Evolutionary conservation across 1,140 invertebrate genomes (phyloP), one percentile per base, ranked within the genome.

Genomic region (Ruditapes philippinarum): DNA sequence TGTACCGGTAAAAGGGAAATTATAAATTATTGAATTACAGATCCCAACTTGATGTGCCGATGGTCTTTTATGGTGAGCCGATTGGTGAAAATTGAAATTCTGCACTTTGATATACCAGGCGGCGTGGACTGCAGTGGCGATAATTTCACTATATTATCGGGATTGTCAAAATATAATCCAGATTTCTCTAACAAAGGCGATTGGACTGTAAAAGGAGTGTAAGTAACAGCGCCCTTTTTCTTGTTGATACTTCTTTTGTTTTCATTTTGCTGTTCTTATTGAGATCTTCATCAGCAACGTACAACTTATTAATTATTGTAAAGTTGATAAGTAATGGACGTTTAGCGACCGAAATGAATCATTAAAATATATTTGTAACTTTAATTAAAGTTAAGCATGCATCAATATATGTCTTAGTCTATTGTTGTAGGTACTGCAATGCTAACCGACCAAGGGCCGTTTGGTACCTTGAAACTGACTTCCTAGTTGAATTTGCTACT

Each of bases 71-170:
- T 7, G 11, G 17, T 36, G 14, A 1, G 5, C 7, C 0, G 7
- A 28, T 1, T n/a, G 1, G 2, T 76, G 38, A 42, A 76, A 25
- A 25, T 76, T 33, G 40, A 76, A 9, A 40, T 76, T 49, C 11
- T 76, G 0, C 40, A 51, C 25, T 76, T 76, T 19, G 73, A 76
- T 51, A 76, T 76, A n/a, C 45, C 73, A 31, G 42, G 73, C 31
- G 42, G 42, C 4, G 9, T 3, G 3, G 25, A 45, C 25, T 76
- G 73, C 42, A 14, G 2, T 2, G 5, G 12, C 5, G 73, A 45
- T 7, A 51, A 45, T 33, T 14, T 76, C 25, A 76, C 25, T 1
- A 22, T 76, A 25, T 76, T 25, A 1, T 40, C 9, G 31, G 1
- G 22, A 3, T 3, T 51, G 9, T 25, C 1, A 7, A 28, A 5